Evolutionary conservation across 2,797 vertebrate genomes (phyloP), one percentile per base, ranked within the genome.

Genomic region (Mormyrus hasselquistii): DNA sequence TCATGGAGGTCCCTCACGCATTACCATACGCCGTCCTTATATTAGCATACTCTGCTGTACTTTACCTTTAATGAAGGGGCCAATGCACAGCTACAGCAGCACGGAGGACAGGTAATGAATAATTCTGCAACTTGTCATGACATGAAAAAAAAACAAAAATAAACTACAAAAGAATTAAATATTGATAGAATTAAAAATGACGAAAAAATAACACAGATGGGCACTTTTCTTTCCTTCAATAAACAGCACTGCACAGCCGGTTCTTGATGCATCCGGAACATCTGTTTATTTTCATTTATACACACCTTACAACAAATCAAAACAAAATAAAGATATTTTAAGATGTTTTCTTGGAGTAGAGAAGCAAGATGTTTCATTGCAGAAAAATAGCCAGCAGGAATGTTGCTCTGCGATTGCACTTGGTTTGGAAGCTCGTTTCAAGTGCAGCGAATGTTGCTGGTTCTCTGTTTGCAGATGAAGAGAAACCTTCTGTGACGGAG

Each of bases 241-340:
- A 25, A 69, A 86, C 90, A 91, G 86, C 85, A 90, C 91, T 92
- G 65, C 22, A 91, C 88, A 88, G 92, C 92, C 91, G 92, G 91
- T 94, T 90, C 94, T 93, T 94, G 92, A 92, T 91, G 49, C 29
- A 34, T 25, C 59, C 59, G 49, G 83, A 73, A 47, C 91, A n/a
- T 87, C 92, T 96, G 94, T 96, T 96, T 96, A 96, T 96, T 96
- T 96, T 96, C 95, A 96, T 96, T 96, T 95, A 95, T 90, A 92
- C 93, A 93, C 93, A 95, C 95, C 95, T 96, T 96, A 86, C 83
- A 65, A 65, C 95, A 96, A 96, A 95, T 96, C 94, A 96, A 96
- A 96, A 96, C 95, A 96, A 96, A 96, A 96, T 94, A 92, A 94
- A 95, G 95, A 96, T 95, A 96, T 96, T 96, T 96, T 94, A 93